Evolutionary conservation across 92 coral and sea anemone species (phyloP), one percentile per base, ranked within the genome.

Genomic region (Blastomussa wellsi): DNA sequence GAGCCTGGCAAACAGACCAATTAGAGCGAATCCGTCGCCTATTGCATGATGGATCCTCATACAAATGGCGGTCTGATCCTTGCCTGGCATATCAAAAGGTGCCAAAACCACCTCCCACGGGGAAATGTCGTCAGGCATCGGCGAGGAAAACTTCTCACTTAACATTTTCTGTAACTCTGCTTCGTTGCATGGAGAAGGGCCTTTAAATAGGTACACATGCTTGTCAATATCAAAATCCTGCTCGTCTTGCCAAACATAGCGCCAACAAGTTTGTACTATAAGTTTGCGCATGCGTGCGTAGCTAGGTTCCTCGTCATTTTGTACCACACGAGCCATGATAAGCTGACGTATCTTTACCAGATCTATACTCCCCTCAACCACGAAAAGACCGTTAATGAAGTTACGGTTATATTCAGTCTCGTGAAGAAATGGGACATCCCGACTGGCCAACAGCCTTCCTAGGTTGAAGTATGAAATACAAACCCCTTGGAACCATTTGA

Each of bases 11-110:
- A 94, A 87, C 33, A 96, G 90, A 41, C 98, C 98, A 31, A 96
- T 89, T 75, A 96, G 88, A 29, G 98, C 91, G 72, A 90, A 96
- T 8, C 93, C 98, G 55, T 96, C 98, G 0, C 98, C 98, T 52
- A 96, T 91, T 14, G 98, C 87, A 77, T 96, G 98, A 48, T 96
- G 98, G 62, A 96, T 92, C 38, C 98, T 93, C 72, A 96, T 90
- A 37, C 95, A 94, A 15, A 95, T 80, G 12, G 96, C 98, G 29
- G 92, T 91, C 88, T 91, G 93, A 77, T 94, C 93, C 71, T 91
- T 91, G 26, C 86, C 94, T 5, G 76, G 80, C 73, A 91, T 81
- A 82, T 92, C 90, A 19, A 88, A 76, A 22, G 98, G 96, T 62
- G 91, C 86, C 47, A 94, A 79, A 37, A 92, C 75, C 62, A 96